phyloP scores from a whole-genome alignment of 2,888 invertebrate genomes.

The Neoaliturus tenellus region DNA sequence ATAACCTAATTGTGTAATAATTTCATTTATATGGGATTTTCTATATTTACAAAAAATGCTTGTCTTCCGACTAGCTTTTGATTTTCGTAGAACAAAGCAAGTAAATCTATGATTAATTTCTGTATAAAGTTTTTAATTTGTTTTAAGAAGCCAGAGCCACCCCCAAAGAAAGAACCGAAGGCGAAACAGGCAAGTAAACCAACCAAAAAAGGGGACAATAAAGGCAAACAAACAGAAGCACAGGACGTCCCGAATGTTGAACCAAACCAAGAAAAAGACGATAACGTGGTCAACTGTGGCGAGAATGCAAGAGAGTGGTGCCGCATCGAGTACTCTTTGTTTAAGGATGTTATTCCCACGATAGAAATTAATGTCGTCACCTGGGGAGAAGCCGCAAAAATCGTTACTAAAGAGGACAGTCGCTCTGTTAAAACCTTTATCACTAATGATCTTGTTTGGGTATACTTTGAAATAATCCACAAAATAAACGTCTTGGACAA shows the following conservation, averaged over 20 bases:
- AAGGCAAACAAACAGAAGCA: not conserved
- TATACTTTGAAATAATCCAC: constrained; percentile 5
- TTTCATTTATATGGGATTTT: too few species aligned
- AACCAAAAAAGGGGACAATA: not conserved
- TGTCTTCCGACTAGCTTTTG: too few species aligned
- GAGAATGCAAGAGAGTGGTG: constrained; percentile 16
- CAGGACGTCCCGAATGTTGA: not conserved
- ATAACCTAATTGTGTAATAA: too few species aligned
- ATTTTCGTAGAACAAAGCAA: too few species aligned
- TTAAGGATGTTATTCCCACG: not conserved
- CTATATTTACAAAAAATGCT: too few species aligned
- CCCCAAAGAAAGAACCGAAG: not conserved
- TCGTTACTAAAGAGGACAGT: not conserved
- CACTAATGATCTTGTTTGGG: constrained; percentile 19
- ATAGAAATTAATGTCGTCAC: not conserved
- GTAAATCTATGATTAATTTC: not conserved
- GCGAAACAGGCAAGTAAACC: not conserved
- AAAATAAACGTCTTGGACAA: not conserved
- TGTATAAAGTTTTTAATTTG: constrained; percentile 7
- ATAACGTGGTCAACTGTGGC: not conserved
- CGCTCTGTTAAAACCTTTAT: not conserved
- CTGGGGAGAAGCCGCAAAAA: not conserved
- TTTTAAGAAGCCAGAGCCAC: not conserved
- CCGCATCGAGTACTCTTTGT: not conserved
- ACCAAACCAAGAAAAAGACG: not conserved